A percentile compares a stretch with the other conserved stretches of the same genome.
Conservation (phyloP, 2,888 invertebrate genomes). For the Diabrotica balteata region DNA sequence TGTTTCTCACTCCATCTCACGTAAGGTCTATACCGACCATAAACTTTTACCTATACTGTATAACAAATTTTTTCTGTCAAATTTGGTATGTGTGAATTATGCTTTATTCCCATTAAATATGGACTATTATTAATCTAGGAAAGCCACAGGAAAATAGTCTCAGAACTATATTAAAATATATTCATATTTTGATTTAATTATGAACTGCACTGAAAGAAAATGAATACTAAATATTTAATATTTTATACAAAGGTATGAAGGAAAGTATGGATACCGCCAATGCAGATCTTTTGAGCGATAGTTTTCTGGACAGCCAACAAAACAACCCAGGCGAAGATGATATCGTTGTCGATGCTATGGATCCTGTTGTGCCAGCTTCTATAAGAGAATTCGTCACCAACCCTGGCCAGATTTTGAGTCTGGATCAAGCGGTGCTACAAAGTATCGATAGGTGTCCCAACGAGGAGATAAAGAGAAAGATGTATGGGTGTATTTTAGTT, state of each 20-base stretch:
- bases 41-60: too few relatives aligned
- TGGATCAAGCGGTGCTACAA: slow-evolving; percentile 90
- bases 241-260: slow-evolving; percentile 57
- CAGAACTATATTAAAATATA: too few relatives aligned
- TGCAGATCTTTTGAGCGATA: slow-evolving; percentile 60
- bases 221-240: slow-evolving; percentile 41
- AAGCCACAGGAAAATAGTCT: too few relatives aligned
- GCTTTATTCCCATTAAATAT: too few relatives aligned
- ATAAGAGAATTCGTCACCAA: slow-evolving; percentile 73
- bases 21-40: too few relatives aligned
- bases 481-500: slow-evolving; percentile 91
- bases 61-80: too few relatives aligned
- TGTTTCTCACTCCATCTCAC: too few relatives aligned
- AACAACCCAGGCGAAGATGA: slow-evolving; percentile 71
- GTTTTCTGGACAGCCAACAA: slow-evolving; percentile 63
- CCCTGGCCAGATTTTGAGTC: slow-evolving; percentile 81
- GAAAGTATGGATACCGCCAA: slow-evolving; percentile 65
- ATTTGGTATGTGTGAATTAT: too few relatives aligned
- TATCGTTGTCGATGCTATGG: slow-evolving; percentile 74
- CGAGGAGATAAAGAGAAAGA: slow-evolving; percentile 90
- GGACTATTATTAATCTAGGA: too few relatives aligned
- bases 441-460: slow-evolving; percentile 79
- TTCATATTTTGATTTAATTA: too few relatives aligned
- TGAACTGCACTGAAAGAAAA: neutral
- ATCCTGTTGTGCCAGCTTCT: slow-evolving; percentile 53